Conservation (phyloP, 2,888 invertebrate genomes). For the Dendrolimus pini region DNA sequence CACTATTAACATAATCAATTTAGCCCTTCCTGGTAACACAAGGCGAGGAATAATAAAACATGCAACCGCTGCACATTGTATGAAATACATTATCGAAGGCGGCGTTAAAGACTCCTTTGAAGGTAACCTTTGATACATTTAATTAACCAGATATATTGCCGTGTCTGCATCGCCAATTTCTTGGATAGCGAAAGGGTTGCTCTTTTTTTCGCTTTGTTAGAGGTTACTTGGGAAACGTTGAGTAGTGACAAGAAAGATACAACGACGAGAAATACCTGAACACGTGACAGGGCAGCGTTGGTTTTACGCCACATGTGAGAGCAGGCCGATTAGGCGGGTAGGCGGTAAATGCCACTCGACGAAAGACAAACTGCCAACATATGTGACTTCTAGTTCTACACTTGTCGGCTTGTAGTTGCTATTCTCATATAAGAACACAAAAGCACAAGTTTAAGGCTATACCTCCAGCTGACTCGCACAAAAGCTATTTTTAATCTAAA, state of each 20-base stretch:
- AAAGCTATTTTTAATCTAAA: conserved; percentile 7
- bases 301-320: conserved; percentile 42
- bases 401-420: conserved; percentile 29
- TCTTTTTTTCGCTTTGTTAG: conserved; percentile 11
- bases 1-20: conserved; percentile 48
- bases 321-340: conserved; percentile 26
- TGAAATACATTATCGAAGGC: neutral
- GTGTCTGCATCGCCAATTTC: conserved; percentile 7
- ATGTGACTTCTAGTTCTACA: conserved; percentile 32
- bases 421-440: conserved; percentile 21
- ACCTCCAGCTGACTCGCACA: conserved; percentile 28
- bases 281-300: conserved; percentile 43
- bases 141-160: conserved; percentile 27
- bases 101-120: neutral
- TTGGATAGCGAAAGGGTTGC: conserved; percentile 3
- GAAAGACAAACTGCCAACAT: conserved; percentile 46
- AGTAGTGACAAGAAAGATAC: conserved; percentile 33
- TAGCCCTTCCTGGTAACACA: conserved; percentile 29
- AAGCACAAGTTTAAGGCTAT: conserved; percentile 37
- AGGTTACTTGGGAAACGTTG: conserved; percentile 35
- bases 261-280: conserved; percentile 38
- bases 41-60: conserved; percentile 33
- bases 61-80: conserved; percentile 19
- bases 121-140: conserved; percentile 15
- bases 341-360: conserved; percentile 42